Conservation (phyloP, 2,113 vertebrate species). For the Erythrocercus mccallii region DNA sequence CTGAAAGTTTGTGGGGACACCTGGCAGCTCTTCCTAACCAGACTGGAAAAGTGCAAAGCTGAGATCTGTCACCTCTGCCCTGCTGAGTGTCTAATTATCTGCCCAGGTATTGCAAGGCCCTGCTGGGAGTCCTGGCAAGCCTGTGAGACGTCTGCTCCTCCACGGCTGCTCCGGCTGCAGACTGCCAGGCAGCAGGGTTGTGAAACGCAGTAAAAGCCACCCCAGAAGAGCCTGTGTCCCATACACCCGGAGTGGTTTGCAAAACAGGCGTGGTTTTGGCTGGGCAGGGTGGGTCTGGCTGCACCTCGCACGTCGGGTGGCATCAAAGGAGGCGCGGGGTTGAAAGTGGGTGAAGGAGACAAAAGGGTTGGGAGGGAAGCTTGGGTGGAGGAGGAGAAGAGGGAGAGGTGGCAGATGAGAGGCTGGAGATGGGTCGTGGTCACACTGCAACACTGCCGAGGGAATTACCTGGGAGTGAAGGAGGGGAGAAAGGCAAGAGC, state of each 20-base stretch:
- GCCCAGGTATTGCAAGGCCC: neutral
- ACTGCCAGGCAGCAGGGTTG: neutral
- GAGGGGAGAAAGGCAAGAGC: neutral
- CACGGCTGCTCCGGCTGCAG: neutral
- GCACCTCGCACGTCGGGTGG: neutral
- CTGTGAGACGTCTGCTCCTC: neutral
- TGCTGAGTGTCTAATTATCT: neutral
- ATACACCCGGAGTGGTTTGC: conserved; percentile 1
- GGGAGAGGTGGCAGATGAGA: conserved; percentile 37
- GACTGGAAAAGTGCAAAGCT: neutral
- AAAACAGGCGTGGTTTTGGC: conserved; percentile 36
- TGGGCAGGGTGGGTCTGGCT: conserved; percentile 47
- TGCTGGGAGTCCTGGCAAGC: neutral
- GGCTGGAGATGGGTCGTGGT: neutral
- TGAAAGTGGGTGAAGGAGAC: conserved; percentile 63
- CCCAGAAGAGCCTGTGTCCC: neutral
- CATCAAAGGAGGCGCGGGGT: conserved; percentile 58
- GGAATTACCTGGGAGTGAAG: neutral
- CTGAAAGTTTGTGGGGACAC: neutral
- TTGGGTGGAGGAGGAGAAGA: conserved; percentile 52
- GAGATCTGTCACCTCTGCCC: neutral
- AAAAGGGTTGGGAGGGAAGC: conserved; percentile 63
- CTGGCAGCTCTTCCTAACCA: neutral
- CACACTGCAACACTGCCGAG: neutral
- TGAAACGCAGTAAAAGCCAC: neutral